These are phyloP conservation scores for Meles meles DNA, from an alignment of 2,113 vertebrate genomes.

Conservation along the genomic window DNA sequence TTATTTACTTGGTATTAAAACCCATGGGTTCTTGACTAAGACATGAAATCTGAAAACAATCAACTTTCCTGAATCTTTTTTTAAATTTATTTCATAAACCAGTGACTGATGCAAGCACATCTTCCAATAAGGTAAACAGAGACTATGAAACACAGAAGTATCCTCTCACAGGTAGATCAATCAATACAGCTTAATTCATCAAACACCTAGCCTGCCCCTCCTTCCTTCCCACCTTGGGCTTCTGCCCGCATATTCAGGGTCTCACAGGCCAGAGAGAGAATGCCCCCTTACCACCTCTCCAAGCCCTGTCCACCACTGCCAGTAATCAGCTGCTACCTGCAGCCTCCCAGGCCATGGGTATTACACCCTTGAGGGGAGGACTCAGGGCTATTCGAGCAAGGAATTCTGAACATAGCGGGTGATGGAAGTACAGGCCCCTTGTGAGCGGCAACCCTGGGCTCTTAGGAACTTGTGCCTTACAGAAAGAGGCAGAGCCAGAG, in stretches of 20 bases:
- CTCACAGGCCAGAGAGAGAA: background rate
- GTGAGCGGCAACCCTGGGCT: background rate
- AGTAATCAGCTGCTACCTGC: background rate
- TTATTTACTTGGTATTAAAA: background rate
- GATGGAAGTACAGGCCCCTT: background rate
- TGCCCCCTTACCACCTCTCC: fast-evolving
- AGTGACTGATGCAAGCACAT: background rate
- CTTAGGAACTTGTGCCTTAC: background rate
- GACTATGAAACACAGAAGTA: background rate
- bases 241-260: background rate
- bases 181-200: background rate
- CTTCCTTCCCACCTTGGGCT: background rate
- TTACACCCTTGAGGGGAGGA: fast-evolving
- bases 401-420: background rate
- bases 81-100: background rate
- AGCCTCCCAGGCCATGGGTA: fast-evolving
- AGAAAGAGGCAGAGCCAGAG: background rate
- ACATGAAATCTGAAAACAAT: background rate
- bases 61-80: background rate
- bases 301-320: background rate
- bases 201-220: background rate
- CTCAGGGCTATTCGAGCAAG: background rate
- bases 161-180: background rate
- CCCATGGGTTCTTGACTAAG: background rate
- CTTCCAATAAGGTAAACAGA: background rate